A percentile compares a stretch with the other conserved stretches of the same genome.
Conservation (phyloP, 2,797 vertebrate species). For the Yasuhikotakia modesta region DNA sequence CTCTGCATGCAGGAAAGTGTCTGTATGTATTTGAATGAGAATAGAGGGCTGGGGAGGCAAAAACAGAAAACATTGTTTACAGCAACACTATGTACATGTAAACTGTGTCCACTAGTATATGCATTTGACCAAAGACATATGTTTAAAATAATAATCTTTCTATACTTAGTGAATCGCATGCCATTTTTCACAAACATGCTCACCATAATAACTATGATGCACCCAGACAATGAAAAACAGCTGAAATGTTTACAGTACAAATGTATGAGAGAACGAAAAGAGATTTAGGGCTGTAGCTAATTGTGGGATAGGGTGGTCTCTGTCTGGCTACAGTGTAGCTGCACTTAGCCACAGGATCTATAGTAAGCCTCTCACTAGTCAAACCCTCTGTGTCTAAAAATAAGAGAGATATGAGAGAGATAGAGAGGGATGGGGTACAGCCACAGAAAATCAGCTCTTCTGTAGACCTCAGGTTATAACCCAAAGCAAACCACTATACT, state of each 20-base stretch:
- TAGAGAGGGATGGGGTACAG: neutral
- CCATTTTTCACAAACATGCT: no score
- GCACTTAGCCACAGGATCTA: conserved; percentile 33
- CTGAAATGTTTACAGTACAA: neutral
- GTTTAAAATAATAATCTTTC: no score
- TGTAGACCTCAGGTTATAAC: no score
- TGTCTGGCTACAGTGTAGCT: neutral
- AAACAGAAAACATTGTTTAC: conserved; percentile 43
- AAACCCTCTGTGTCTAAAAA: conserved; percentile 57
- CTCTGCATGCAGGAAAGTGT: conserved; percentile 17
- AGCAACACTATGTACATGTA: no score
- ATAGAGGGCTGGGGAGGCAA: neutral
- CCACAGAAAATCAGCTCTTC: no score
- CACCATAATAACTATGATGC: no score
- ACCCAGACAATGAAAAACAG: neutral
- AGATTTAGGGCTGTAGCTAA: neutral
- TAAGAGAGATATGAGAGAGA: conserved; percentile 24
- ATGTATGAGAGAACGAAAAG: neutral
- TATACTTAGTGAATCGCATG: no score
- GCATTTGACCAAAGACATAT: no score
- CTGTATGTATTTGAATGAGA: conserved; percentile 18
- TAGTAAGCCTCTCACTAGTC: conserved; percentile 33
- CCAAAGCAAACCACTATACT: conserved; percentile 5
- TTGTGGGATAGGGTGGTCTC: neutral
- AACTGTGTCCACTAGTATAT: no score